Conservation (phyloP, 2,888 invertebrate genomes). For the Eupithecia dodoneata region DNA sequence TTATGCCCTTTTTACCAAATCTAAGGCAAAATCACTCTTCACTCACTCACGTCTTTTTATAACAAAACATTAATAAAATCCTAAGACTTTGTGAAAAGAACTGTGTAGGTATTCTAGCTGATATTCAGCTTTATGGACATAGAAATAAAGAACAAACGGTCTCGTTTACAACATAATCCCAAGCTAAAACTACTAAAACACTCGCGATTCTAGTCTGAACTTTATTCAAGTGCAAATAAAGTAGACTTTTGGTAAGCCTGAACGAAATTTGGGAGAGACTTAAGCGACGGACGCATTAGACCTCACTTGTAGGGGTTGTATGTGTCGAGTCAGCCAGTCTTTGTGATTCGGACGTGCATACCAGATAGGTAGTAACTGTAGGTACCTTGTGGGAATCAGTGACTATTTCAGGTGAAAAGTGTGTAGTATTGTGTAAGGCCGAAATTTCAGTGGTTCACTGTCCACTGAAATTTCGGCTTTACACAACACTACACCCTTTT, state of each 20-base stretch:
- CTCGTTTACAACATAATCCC: constrained; percentile 1
- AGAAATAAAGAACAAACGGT: constrained; percentile 4
- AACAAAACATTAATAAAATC: too few species aligned
- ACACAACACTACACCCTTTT: too few species aligned
- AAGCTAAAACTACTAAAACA: background rate
- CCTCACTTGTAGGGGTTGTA: constrained; percentile 4
- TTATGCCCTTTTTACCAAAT: too few species aligned
- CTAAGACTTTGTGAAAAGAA: constrained; percentile 1
- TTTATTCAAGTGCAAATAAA: background rate
- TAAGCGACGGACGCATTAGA: constrained; percentile 23
- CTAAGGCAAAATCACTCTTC: too few species aligned
- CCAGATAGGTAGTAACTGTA: background rate
- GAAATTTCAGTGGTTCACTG: too few species aligned
- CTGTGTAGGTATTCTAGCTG: background rate
- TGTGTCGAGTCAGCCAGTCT: constrained; percentile 14
- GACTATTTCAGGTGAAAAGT: too few species aligned
- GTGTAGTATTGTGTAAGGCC: too few species aligned
- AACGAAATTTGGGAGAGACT: background rate
- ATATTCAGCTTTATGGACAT: background rate
- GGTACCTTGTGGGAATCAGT: too few species aligned
- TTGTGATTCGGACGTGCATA: background rate
- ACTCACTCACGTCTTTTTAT: too few species aligned
- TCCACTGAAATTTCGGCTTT: too few species aligned
- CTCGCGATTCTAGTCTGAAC: background rate
- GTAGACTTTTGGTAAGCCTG: background rate